Evolutionary conservation across 1,140 invertebrate species (phyloP).

Genomic region (Armadillidium nasatum): DNA sequence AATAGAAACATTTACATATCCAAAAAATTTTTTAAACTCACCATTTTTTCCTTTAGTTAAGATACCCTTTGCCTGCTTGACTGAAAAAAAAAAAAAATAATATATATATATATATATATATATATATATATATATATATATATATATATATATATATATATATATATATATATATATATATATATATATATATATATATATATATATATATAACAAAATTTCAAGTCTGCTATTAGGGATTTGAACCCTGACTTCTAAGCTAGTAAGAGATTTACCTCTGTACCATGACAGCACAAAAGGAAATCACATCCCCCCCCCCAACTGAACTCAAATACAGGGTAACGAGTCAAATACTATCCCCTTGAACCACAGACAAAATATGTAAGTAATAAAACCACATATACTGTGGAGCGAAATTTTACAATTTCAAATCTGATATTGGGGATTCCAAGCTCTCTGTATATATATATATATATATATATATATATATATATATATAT

Average conservation of each 20-base stretch:
- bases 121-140: neutral
- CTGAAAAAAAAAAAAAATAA: conserved; percentile 24
- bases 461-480: too few relatives aligned
- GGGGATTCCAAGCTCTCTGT: too few relatives aligned
- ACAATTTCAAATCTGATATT: too few relatives aligned
- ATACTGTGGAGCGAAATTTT: too few relatives aligned
- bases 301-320: too few relatives aligned
- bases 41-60: conserved; percentile 30
- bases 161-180: neutral
- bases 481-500: too few relatives aligned
- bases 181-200: neutral
- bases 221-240: too few relatives aligned
- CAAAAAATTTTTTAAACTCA: conserved; percentile 11
- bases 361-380: too few relatives aligned
- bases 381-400: too few relatives aligned
- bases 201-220: too few relatives aligned
- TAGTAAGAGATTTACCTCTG: neutral
- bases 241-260: neutral
- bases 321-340: too few relatives aligned
- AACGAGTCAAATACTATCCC: too few relatives aligned
- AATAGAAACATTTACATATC: neutral
- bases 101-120: neutral
- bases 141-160: neutral
- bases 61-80: conserved; percentile 21
- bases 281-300: neutral